These are phyloP conservation scores for Pomatorhinus ruficollis DNA, from an alignment of 2,113 vertebrate species.

Conservation along the genomic window DNA sequence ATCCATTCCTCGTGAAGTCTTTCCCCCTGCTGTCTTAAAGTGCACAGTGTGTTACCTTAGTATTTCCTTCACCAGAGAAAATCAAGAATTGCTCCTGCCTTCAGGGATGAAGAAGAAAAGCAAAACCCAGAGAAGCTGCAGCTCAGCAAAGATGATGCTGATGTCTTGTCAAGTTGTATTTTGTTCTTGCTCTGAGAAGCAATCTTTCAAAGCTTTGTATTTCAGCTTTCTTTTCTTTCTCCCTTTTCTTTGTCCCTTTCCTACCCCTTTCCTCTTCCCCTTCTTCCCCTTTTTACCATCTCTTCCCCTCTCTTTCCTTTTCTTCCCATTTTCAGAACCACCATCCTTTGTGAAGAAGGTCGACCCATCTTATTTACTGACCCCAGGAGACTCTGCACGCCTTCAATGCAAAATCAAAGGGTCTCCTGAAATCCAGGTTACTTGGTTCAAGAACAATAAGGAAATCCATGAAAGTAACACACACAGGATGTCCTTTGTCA, in stretches of 20 bases:
- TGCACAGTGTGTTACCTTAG: not conserved
- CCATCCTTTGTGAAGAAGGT: slow-evolving; percentile 93
- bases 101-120: not conserved
- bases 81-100: not conserved
- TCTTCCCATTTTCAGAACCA: slow-evolving; percentile 82
- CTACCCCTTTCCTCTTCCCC: not conserved
- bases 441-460: slow-evolving; percentile 95
- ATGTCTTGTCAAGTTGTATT: not conserved
- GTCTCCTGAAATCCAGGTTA: slow-evolving; percentile 89
- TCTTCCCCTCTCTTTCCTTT: not conserved
- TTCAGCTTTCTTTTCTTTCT: slow-evolving; percentile 46
- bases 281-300: not conserved
- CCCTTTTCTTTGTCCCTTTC: not conserved
- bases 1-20: not conserved
- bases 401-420: slow-evolving; percentile 93
- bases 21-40: not conserved
- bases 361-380: slow-evolving; percentile 92
- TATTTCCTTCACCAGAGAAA: not conserved
- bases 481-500: slow-evolving; percentile 85
- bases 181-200: not conserved
- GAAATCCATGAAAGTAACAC: slow-evolving; percentile 87
- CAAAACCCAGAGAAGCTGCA: not conserved
- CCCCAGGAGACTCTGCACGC: slow-evolving; percentile 88
- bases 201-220: slow-evolving; percentile 1
- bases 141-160: not conserved